Base-by-base conservation (phyloP, 2,113 vertebrate species). In the Bombycilla garrulus region DNA sequence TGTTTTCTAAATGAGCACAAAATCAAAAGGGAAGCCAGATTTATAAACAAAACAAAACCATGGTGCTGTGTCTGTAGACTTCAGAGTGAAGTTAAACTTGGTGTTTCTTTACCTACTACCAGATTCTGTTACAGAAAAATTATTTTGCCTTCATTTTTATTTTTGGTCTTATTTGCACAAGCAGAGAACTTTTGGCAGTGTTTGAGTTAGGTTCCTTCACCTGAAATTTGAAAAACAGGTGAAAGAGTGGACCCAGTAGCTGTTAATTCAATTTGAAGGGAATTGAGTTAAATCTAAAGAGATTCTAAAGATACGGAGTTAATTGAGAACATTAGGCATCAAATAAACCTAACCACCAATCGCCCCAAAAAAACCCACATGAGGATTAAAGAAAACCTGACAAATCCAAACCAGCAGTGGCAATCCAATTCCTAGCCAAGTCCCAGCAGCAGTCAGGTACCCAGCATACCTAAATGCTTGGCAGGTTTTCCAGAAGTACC, bases 281-380 rank as follows among this genome's bases (percentile, higher is more conserved):
- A 35, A 50, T 64, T 23, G 53, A 70, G 50, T 65, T 90, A 88
- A 44, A 40, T 78, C 6, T 67, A 44, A 81, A 86, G 28, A 56
- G 28, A 50, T 31, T 78, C 11, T 60, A 35, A 94, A 91, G 26
- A 15, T 53, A 44, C 0, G 2, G 21, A 85, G 22, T 78, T 83
- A 62, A 58, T 2, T 48, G 57, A 60, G 44, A 61, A 15, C 19
- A 31, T 40, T 28, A 51, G 31, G 25, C 2, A 3, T 35, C 8
- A 61, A 44, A 64, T 85, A 71, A 60, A 38, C 12, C 35, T 42
- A 29, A 60, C 22, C 35, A 81, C n/a, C 40, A 44, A 36, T 57
- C 0, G 0, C 21, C 38, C 21, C 3, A 1, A 23, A 47, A 62
- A 77, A 12, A 0, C 5, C 5, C 9, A 9, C 5, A 9, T 19